phyloP scores from a whole-genome alignment of 2,113 vertebrate genomes.

The Takifugu bimaculatus region DNA sequence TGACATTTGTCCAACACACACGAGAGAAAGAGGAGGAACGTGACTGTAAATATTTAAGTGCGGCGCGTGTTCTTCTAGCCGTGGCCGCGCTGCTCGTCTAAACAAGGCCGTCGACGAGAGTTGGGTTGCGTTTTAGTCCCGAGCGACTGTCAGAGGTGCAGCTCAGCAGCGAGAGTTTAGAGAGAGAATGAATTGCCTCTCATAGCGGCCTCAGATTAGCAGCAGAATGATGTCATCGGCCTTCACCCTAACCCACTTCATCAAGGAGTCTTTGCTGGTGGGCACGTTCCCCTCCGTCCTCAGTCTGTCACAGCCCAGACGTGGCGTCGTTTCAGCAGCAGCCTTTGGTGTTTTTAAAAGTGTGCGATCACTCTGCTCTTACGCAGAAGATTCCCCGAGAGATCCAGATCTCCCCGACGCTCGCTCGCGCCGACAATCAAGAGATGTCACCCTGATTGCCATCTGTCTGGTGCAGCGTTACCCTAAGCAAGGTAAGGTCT shows the following conservation, averaged over 20 bases:
- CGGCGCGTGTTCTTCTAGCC: neutral
- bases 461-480: slow-evolving; percentile 39
- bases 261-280: slow-evolving; percentile 17
- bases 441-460: slow-evolving; percentile 59
- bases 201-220: slow-evolving; percentile 28
- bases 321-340: neutral
- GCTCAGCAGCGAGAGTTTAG: slow-evolving; percentile 7
- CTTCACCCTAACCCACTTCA: slow-evolving; percentile 17
- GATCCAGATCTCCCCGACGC: slow-evolving; percentile 30
- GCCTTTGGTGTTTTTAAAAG: neutral
- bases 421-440: slow-evolving; percentile 29
- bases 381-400: slow-evolving; percentile 15
- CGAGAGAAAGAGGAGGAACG: neutral
- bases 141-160: neutral
- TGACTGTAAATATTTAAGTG: neutral
- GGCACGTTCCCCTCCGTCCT: slow-evolving; percentile 7
- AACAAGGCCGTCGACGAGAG: slow-evolving; percentile 4
- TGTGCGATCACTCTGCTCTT: slow-evolving; percentile 23
- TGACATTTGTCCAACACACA: slow-evolving; percentile 25
- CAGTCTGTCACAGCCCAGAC: neutral
- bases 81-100: slow-evolving; percentile 6
- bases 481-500: slow-evolving; percentile 47
- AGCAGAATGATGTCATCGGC: slow-evolving; percentile 4
- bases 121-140: neutral
- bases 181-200: slow-evolving; percentile 11